Percentiles rank a stretch among this genome's conserved stretches.
Evolutionary conservation across 1,140 invertebrate species (phyloP).

Genomic region (Apolygus lucorum): DNA sequence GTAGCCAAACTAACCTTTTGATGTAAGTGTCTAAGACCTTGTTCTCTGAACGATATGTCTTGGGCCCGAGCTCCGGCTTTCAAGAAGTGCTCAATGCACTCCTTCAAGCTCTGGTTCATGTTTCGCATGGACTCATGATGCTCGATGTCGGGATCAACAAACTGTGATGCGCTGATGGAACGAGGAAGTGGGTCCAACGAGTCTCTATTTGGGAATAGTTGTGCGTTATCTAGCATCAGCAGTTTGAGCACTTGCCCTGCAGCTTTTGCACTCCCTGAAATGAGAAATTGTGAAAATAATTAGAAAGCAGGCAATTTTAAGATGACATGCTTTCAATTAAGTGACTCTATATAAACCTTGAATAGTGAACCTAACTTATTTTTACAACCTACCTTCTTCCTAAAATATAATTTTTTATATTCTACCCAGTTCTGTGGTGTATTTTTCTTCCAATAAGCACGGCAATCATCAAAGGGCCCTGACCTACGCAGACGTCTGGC

Average conservation of each 20-base stretch:
- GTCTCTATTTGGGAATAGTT: neutral
- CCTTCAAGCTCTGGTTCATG: conserved; percentile 2
- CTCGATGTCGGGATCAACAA: neutral
- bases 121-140: neutral
- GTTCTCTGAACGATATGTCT: conserved; percentile 12
- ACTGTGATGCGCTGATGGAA: neutral
- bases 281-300: neutral
- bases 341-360: no score
- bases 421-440: no score
- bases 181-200: conserved; percentile 6
- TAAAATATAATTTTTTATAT: no score
- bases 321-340: neutral
- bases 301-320: neutral
- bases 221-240: neutral
- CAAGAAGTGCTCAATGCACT: conserved; percentile 28
- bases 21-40: conserved; percentile 29
- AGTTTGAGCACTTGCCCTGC: conserved; percentile 1
- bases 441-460: no score
- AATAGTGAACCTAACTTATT: no score
- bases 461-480: no score
- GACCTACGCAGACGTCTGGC: no score
- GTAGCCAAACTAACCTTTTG: no score
- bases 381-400: no score
- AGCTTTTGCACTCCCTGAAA: conserved; percentile 1
- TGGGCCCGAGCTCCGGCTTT: conserved; percentile 9